Evolutionary conservation across 2,113 vertebrate genomes (phyloP).

Genomic region (Actenoides hombroni): DNA sequence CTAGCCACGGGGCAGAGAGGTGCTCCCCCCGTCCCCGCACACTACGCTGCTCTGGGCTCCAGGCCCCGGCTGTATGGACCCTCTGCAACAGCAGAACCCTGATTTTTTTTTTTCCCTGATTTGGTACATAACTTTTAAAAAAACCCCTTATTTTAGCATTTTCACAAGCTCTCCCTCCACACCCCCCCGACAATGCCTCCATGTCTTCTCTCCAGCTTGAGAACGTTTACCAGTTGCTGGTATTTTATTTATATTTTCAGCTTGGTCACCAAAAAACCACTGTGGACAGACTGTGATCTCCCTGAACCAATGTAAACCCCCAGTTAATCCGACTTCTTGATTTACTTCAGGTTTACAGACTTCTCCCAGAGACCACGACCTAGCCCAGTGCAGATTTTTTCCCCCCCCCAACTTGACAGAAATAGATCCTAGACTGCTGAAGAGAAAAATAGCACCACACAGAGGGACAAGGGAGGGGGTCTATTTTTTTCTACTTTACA

Average conservation of each 20-base stretch:
- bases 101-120: background rate
- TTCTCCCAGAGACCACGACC: background rate
- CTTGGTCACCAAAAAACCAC: background rate
- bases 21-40: background rate
- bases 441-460: background rate
- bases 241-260: background rate
- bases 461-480: background rate
- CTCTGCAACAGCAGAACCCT: rapidly evolving
- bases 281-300: background rate
- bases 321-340: background rate
- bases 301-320: background rate
- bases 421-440: background rate
- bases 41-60: background rate
- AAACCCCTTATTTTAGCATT: background rate
- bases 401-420: background rate
- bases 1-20: background rate
- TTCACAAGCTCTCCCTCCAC: background rate
- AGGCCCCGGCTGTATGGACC: rapidly evolving
- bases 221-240: background rate
- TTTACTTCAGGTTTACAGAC: background rate
- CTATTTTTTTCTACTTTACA: slow-evolving; percentile 44
- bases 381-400: background rate
- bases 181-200: rapidly evolving
- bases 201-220: background rate
- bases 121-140: background rate